Percentiles rank a stretch among this genome's conserved stretches.
phyloP scores from a whole-genome alignment of 64 coral and sea anemone species.

The Actinia tenebrosa region DNA sequence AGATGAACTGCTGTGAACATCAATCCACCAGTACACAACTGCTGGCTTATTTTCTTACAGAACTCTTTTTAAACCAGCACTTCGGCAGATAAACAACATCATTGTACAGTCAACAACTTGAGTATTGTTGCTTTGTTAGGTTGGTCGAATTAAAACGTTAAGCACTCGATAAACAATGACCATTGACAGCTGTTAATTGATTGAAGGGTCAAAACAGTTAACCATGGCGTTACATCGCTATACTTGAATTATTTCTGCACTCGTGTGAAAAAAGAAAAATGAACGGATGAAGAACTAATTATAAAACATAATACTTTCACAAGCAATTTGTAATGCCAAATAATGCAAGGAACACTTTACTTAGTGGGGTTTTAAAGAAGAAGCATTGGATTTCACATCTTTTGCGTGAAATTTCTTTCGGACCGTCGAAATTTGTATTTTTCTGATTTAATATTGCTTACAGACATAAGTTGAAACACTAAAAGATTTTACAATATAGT shows the following conservation, averaged over 20 bases:
- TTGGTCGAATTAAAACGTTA: not conserved
- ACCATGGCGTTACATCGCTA: not conserved
- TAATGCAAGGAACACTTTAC: too few relatives aligned
- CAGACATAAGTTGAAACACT: not conserved
- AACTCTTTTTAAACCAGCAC: not conserved
- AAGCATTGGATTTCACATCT: too few relatives aligned
- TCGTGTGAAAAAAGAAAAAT: not conserved
- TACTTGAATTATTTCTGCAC: constrained; percentile 1
- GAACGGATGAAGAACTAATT: too few relatives aligned
- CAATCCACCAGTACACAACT: not conserved
- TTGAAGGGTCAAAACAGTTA: not conserved
- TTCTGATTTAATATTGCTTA: not conserved
- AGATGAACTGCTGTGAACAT: not conserved
- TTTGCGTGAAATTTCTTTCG: not conserved
- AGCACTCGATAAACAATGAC: not conserved
- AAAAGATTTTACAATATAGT: too few relatives aligned
- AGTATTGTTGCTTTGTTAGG: not conserved
- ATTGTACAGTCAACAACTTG: not conserved
- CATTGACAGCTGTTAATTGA: not conserved
- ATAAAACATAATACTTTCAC: too few relatives aligned
- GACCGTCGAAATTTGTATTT: not conserved
- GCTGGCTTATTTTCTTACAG: not conserved
- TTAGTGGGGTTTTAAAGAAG: too few relatives aligned
- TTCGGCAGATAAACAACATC: not conserved
- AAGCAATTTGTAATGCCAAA: too few relatives aligned